Percentiles rank a stretch among this genome's conserved stretches.
phyloP scores from a whole-genome alignment of 2,797 vertebrate genomes.

The Premnoplex brunnescens region DNA sequence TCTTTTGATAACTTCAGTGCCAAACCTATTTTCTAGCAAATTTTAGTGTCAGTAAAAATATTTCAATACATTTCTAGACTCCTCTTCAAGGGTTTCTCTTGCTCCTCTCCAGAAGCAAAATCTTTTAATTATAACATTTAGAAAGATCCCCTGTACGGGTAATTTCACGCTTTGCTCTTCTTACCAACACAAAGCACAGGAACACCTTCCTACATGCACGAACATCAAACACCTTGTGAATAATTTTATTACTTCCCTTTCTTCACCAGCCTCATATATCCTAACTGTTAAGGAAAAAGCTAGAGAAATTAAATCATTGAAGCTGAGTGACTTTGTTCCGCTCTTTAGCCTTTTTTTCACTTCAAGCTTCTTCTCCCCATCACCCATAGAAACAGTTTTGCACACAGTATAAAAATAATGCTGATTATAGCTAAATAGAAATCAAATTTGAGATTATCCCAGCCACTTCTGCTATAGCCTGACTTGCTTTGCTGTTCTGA shows the following conservation, averaged over 20 bases:
- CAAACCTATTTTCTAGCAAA: neutral
- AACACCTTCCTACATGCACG: neutral
- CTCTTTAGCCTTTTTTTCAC: neutral
- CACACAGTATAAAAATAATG: neutral
- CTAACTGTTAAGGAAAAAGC: neutral
- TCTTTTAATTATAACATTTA: neutral
- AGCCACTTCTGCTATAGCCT: neutral
- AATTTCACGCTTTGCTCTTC: neutral
- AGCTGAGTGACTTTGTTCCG: neutral
- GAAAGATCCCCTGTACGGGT: neutral
- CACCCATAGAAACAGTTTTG: neutral
- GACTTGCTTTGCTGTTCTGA: neutral
- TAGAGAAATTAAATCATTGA: neutral
- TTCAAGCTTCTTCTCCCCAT: neutral
- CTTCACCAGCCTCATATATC: neutral
- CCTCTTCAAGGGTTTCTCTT: neutral
- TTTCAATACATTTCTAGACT: neutral
- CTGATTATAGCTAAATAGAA: neutral
- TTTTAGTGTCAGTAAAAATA: neutral
- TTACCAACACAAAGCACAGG: neutral
- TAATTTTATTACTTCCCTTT: neutral
- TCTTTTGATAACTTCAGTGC: neutral
- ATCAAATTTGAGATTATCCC: neutral
- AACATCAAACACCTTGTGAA: neutral
- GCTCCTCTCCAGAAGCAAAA: neutral